phyloP scores from a whole-genome alignment of 2,797 vertebrate species.

The Gouania willdenowi region DNA sequence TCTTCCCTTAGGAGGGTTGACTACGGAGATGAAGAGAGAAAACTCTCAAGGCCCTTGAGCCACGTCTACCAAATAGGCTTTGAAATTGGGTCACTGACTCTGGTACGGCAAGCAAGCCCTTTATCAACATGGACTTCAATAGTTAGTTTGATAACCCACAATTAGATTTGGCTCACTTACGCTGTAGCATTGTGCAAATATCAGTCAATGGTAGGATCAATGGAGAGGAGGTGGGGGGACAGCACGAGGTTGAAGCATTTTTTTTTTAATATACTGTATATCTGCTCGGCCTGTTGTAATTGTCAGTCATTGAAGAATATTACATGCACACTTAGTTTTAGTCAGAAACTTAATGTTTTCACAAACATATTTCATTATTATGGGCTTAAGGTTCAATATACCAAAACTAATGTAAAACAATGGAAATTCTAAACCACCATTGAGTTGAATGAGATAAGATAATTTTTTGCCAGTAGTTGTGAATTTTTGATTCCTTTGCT shows the following conservation, averaged over 20 bases:
- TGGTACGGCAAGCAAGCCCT: constrained; percentile 10
- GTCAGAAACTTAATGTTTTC: not conserved
- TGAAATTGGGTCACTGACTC: constrained; percentile 38
- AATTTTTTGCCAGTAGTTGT: too few species aligned
- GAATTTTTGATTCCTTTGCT: too few species aligned
- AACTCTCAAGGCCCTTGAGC: constrained; percentile 11
- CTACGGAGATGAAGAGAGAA: not conserved
- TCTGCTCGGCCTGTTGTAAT: too few species aligned
- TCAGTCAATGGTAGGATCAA: constrained; percentile 25
- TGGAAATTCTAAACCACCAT: too few species aligned
- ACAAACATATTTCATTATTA: too few species aligned
- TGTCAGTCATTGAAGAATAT: constrained; percentile 11
- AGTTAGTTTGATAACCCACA: constrained; percentile 36
- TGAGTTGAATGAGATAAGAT: too few species aligned
- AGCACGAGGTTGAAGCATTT: constrained; percentile 8
- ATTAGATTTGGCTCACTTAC: constrained; percentile 3
- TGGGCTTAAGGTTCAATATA: too few species aligned
- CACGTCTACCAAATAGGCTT: constrained; percentile 27
- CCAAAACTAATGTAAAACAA: too few species aligned
- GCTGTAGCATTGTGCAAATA: constrained; percentile 4
- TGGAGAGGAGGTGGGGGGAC: constrained; percentile 24
- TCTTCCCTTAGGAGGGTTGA: constrained; percentile 25
- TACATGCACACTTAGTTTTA: not conserved
- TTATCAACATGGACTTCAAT: constrained; percentile 30
- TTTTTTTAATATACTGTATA: constrained; percentile 19